These are phyloP conservation scores for Pseudeuparius sepicola DNA, from an alignment of 2,888 invertebrate genomes.

Conservation along the genomic window DNA sequence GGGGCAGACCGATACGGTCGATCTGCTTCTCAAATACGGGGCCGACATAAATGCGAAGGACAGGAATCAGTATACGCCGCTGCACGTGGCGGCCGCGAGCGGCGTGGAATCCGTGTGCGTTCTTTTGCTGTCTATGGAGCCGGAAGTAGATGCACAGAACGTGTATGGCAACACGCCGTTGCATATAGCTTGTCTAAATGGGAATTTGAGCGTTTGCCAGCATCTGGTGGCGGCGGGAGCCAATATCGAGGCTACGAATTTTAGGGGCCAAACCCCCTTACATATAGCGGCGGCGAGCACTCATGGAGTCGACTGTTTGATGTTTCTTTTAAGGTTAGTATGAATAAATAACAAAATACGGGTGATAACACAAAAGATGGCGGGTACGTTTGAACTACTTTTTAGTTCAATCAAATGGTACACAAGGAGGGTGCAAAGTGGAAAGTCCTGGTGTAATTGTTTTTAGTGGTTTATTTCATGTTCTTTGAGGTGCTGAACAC, in stretches of 20 bases:
- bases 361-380: too few relatives aligned
- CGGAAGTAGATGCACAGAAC: slow-evolving; percentile 48
- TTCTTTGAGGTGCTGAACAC: too few relatives aligned
- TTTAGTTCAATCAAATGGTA: too few relatives aligned
- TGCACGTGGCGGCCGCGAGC: slow-evolving; percentile 51
- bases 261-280: slow-evolving; percentile 40
- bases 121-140: slow-evolving; percentile 43
- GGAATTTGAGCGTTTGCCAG: slow-evolving; percentile 45
- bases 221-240: slow-evolving; percentile 44
- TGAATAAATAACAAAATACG: slow-evolving; percentile 46
- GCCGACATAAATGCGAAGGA: slow-evolving; percentile 44
- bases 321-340: slow-evolving; percentile 45
- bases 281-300: slow-evolving; percentile 52
- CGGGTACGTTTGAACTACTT: too few relatives aligned
- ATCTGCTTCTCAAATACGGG: slow-evolving; percentile 37
- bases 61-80: slow-evolving; percentile 45
- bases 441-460: too few relatives aligned
- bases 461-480: too few relatives aligned
- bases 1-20: slow-evolving; percentile 43
- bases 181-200: slow-evolving; percentile 52
- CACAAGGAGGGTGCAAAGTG: too few relatives aligned
- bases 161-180: slow-evolving; percentile 49
- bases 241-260: slow-evolving; percentile 43
- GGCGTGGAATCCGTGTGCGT: slow-evolving; percentile 29
- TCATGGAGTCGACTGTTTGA: slow-evolving; percentile 50